Conservation (phyloP, 1,140 invertebrate species). For the Bathynomus jamesi region DNA sequence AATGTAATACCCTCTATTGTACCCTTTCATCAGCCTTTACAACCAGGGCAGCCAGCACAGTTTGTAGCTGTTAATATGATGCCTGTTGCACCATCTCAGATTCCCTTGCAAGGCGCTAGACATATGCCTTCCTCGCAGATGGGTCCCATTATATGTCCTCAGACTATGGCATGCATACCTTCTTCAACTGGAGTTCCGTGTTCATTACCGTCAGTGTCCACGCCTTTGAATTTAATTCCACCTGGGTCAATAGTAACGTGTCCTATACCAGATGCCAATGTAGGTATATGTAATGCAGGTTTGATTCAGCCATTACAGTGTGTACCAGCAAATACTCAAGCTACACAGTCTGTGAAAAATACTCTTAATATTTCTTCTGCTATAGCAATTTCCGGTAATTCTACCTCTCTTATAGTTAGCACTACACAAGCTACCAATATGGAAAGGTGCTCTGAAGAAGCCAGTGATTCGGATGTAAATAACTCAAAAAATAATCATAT, state of each 20-base stretch:
- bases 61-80: constrained; percentile 25
- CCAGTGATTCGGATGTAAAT: no score
- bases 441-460: no score
- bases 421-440: not conserved
- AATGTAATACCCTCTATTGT: constrained; percentile 18
- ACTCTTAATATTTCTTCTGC: not conserved
- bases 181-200: not conserved
- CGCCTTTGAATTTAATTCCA: not conserved
- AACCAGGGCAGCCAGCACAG: constrained; percentile 19
- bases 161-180: not conserved
- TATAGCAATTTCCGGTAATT: not conserved
- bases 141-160: not conserved
- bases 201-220: not conserved
- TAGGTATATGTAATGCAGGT: not conserved
- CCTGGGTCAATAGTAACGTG: not conserved
- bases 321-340: not conserved
- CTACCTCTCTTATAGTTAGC: not conserved
- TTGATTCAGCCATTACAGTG: not conserved
- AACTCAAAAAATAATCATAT: no score
- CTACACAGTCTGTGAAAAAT: not conserved
- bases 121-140: not conserved
- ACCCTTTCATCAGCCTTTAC: constrained; percentile 15
- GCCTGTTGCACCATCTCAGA: constrained; percentile 14
- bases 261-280: not conserved
- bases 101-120: constrained; percentile 7